Percentiles rank a stretch among this genome's conserved stretches.
Evolutionary conservation across 92 coral and sea anemone genomes (phyloP).

Genomic region (Palythoa caribaeorum): DNA sequence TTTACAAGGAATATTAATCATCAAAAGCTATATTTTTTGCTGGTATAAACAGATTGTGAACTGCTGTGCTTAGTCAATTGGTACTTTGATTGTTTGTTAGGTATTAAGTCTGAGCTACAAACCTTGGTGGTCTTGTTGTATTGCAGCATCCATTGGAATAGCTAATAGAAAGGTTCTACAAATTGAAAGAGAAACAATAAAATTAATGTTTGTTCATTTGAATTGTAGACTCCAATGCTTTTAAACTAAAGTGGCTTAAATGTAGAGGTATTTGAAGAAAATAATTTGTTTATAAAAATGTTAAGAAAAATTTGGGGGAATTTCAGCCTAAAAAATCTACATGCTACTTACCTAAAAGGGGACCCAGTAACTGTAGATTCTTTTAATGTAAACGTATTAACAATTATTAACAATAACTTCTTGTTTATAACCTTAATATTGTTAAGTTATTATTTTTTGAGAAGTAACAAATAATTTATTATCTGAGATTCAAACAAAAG

Average conservation of each 20-base stretch:
- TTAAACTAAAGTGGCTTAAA: constrained; percentile 51
- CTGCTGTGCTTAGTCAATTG: constrained; percentile 34
- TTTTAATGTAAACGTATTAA: constrained; percentile 7
- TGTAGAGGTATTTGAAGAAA: constrained; percentile 54
- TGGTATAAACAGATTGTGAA: constrained; percentile 32
- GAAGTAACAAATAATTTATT: constrained; percentile 23
- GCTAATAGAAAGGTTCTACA: constrained; percentile 40
- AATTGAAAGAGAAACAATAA: constrained; percentile 53
- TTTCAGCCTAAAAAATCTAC: constrained; percentile 24
- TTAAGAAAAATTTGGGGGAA: constrained; percentile 18
- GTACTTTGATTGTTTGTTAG: constrained; percentile 43
- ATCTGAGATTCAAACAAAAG: constrained; percentile 5
- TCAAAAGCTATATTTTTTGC: constrained; percentile 26
- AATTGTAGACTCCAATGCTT: constrained; percentile 36
- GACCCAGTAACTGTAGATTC: constrained; percentile 21
- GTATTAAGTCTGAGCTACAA: constrained; percentile 47
- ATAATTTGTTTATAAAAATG: constrained; percentile 18
- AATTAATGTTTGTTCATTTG: constrained; percentile 44
- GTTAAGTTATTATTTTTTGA: constrained; percentile 6
- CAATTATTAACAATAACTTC: constrained; percentile 26
- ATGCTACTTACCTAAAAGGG: constrained; percentile 34
- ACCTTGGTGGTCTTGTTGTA: constrained; percentile 56
- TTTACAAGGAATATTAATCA: constrained; percentile 40
- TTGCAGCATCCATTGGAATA: constrained; percentile 48
- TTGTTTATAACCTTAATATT: not conserved